A percentile compares a stretch with the other conserved stretches of the same genome.
Conservation (phyloP, 2,113 vertebrate genomes). For the Protomyctophum bolini region DNA sequence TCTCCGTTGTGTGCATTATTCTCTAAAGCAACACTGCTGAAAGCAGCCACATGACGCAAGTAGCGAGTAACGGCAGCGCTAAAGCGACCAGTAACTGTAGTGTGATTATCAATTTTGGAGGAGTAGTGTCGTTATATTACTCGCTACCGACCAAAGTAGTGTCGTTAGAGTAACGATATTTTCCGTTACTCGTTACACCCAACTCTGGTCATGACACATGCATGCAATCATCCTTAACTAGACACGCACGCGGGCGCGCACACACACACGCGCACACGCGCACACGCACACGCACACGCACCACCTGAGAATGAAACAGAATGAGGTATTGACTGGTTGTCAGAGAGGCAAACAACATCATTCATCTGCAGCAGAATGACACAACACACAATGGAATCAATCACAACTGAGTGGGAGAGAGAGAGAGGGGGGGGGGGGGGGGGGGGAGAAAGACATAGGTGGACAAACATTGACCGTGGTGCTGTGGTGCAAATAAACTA, state of each 20-base stretch:
- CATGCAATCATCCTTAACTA: background rate
- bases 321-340: conserved; percentile 61
- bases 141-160: no score
- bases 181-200: no score
- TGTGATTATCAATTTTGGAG: no score
- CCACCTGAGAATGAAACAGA: conserved; percentile 42
- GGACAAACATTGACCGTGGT: background rate
- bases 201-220: no score
- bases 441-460: background rate
- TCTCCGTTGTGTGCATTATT: no score
- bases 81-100: no score
- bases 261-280: background rate
- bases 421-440: background rate
- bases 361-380: conserved; percentile 34
- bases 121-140: no score
- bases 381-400: conserved; percentile 44
- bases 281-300: background rate
- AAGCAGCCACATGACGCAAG: no score
- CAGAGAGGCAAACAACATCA: conserved; percentile 56
- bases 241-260: background rate
- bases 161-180: no score
- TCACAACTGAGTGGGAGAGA: conserved; percentile 30
- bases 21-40: no score
- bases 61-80: no score
- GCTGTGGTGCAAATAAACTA: background rate